Conservation (phyloP, 1,140 invertebrate species). For the Belonocnema kinseyi region DNA sequence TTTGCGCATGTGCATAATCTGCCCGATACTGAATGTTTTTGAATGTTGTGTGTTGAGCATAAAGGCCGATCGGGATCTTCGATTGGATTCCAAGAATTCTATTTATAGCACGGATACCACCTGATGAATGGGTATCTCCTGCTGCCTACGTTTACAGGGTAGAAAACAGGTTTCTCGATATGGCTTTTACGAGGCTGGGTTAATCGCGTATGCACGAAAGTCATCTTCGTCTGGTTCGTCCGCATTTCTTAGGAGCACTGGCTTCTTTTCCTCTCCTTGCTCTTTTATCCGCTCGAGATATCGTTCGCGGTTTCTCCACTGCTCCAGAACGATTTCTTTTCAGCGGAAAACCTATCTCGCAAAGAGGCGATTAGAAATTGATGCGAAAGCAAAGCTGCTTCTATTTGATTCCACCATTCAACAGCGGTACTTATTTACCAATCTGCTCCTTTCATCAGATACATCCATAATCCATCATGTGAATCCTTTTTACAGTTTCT, state of each 20-base stretch:
- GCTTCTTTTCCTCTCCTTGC: conserved; percentile 10
- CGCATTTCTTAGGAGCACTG: conserved; percentile 38
- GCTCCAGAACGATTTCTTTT: conserved; percentile 6
- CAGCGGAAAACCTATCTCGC: not conserved
- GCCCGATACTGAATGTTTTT: not conserved
- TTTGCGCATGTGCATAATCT: not conserved
- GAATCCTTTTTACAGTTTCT: no score
- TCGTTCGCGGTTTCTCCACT: conserved; percentile 6
- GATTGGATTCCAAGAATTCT: conserved; percentile 65
- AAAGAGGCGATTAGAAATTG: not conserved
- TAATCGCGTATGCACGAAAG: conserved; percentile 55
- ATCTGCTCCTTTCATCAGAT: no score
- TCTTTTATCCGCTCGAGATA: conserved; percentile 15
- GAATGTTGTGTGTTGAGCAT: not conserved
- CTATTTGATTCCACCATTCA: not conserved
- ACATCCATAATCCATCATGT: no score
- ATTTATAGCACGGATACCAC: conserved; percentile 64
- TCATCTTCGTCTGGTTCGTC: conserved; percentile 34
- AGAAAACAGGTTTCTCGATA: conserved; percentile 66
- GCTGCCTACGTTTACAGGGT: conserved; percentile 42
- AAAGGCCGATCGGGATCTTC: conserved; percentile 53
- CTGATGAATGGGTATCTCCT: conserved; percentile 64
- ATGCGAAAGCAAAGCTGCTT: not conserved
- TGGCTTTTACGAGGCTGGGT: conserved; percentile 55
- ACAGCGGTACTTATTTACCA: not conserved